Evolutionary conservation across 2,113 vertebrate genomes (phyloP).

Genomic region (Procavia capensis): DNA sequence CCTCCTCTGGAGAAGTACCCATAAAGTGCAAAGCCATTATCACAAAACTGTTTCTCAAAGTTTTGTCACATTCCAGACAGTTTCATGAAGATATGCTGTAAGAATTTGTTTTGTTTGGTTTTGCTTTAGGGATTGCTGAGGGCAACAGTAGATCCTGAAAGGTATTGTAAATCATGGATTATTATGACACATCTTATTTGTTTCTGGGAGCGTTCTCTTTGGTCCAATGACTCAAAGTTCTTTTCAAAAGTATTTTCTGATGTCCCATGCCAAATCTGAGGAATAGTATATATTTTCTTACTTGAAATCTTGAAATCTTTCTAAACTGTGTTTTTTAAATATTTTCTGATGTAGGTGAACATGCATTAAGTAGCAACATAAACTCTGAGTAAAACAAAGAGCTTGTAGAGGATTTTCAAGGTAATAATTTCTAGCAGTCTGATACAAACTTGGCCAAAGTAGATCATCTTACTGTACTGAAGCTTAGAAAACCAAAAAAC

Average conservation of each 20-base stretch:
- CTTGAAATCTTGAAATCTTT: not conserved
- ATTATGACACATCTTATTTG: slow-evolving; percentile 54
- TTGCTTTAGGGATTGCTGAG: slow-evolving; percentile 73
- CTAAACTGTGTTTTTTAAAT: slow-evolving; percentile 1
- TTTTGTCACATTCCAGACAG: slow-evolving; percentile 80
- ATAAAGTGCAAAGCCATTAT: slow-evolving; percentile 82
- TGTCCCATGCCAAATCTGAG: not conserved
- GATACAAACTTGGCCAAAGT: not conserved
- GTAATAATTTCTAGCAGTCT: not conserved
- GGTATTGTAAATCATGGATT: slow-evolving; percentile 62
- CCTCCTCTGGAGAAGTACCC: slow-evolving; percentile 75
- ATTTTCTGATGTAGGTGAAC: not conserved
- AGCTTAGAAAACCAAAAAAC: not conserved
- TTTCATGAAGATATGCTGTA: slow-evolving; percentile 81
- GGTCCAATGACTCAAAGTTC: slow-evolving; percentile 31
- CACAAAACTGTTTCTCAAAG: slow-evolving; percentile 82
- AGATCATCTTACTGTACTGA: not conserved
- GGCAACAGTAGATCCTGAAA: slow-evolving; percentile 59
- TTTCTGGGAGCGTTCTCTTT: slow-evolving; percentile 42
- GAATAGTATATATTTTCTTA: not conserved
- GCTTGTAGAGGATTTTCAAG: not conserved
- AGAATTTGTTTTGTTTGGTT: slow-evolving; percentile 77
- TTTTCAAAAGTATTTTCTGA: slow-evolving; percentile 33
- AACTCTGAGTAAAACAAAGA: not conserved
- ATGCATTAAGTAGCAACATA: not conserved